A percentile compares a stretch with the other conserved stretches of the same genome.
phyloP scores from a whole-genome alignment of 2,888 invertebrate species.

The Dioctria linearis region DNA sequence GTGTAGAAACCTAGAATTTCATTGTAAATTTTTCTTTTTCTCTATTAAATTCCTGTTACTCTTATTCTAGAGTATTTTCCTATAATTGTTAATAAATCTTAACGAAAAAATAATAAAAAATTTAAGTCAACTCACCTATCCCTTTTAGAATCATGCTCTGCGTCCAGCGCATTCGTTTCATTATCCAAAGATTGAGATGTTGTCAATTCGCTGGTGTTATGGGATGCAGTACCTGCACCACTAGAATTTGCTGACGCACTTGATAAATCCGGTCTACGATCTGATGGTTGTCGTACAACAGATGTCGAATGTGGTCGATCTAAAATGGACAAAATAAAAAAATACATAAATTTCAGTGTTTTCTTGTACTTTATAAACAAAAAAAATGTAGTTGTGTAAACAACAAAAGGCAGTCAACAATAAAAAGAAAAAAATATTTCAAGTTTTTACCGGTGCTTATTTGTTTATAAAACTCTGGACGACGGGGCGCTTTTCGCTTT shows the following conservation, averaged over 20 bases:
- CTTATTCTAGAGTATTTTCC: neutral
- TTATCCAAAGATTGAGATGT: slow-evolving; percentile 63
- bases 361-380: neutral
- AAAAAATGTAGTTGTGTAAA: neutral
- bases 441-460: slow-evolving; percentile 66
- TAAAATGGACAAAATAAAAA: slow-evolving; percentile 58
- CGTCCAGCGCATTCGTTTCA: slow-evolving; percentile 67
- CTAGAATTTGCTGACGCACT: slow-evolving; percentile 66
- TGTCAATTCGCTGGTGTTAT: slow-evolving; percentile 61
- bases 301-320: slow-evolving; percentile 69
- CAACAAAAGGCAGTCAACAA: slow-evolving; percentile 10
- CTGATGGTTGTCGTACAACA: slow-evolving; percentile 70
- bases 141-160: slow-evolving; percentile 63
- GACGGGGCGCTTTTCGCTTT: slow-evolving; percentile 63
- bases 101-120: neutral
- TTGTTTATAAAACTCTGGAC: slow-evolving; percentile 66
- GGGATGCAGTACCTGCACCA: slow-evolving; percentile 62
- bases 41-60: no score
- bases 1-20: no score
- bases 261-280: slow-evolving; percentile 68
- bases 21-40: no score
- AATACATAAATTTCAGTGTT: neutral
- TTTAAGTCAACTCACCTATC: slow-evolving; percentile 59
- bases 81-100: no score
- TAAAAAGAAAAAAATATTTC: neutral